Conservation (phyloP, 1,140 invertebrate genomes). For the Trissolcus basalis region DNA sequence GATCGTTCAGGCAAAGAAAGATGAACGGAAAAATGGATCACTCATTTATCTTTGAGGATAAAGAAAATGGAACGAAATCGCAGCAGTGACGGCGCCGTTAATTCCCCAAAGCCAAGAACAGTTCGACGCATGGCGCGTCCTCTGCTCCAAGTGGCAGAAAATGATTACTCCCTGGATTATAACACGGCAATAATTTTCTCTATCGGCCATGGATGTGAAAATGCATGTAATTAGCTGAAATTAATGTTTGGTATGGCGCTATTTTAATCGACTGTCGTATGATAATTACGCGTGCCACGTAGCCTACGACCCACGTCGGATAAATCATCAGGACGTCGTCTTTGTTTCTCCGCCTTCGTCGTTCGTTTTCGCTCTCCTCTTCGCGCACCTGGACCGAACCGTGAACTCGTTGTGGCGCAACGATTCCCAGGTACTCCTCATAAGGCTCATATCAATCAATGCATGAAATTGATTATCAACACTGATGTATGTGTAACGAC, state of each 20-base stretch:
- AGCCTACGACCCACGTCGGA: constrained; percentile 69
- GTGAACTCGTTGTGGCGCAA: constrained; percentile 43
- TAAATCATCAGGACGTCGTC: constrained; percentile 68
- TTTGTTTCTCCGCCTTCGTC: constrained; percentile 8
- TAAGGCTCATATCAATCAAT: constrained; percentile 75
- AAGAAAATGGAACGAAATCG: constrained; percentile 36
- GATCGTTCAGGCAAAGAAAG: no score
- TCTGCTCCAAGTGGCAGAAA: constrained; percentile 61
- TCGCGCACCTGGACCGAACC: constrained; percentile 21
- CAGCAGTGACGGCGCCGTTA: constrained; percentile 30
- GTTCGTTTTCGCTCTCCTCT: constrained; percentile 12
- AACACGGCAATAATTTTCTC: constrained; percentile 9
- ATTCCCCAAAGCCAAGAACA: constrained; percentile 59
- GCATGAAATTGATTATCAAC: constrained; percentile 71
- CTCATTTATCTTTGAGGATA: no score
- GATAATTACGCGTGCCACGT: constrained; percentile 71
- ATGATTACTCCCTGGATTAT: constrained; percentile 62
- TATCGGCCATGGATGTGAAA: no score
- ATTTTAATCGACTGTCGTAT: constrained; percentile 77
- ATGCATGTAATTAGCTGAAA: constrained; percentile 76
- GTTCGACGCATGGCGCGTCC: constrained; percentile 50
- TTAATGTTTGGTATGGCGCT: constrained; percentile 71
- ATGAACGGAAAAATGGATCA: no score
- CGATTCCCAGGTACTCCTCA: constrained; percentile 71
- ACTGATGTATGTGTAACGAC: constrained; percentile 47